Conservation (phyloP, 1,140 invertebrate genomes). For the Lamellibrachia luymesi region DNA sequence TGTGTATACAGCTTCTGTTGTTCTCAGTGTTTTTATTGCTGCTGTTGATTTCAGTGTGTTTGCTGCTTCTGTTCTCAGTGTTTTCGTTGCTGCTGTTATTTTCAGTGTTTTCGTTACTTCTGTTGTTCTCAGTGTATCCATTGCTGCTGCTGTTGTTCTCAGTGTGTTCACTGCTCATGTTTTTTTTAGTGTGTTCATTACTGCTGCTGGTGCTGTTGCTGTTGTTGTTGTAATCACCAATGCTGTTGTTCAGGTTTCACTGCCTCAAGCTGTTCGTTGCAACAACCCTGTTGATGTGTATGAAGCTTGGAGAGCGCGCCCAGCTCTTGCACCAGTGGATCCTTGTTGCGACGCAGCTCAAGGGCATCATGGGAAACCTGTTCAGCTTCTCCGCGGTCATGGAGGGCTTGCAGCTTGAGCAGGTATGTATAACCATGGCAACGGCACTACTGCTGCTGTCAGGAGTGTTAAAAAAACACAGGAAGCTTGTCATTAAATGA, state of each 20-base stretch:
- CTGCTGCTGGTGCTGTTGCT: background rate
- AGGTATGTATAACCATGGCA: conserved; percentile 61
- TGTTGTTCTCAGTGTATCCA: too few species aligned
- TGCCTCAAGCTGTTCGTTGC: conserved; percentile 84
- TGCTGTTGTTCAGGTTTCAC: conserved; percentile 65
- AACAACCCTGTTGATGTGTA: conserved; percentile 80
- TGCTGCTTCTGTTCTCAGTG: background rate
- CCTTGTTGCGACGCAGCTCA: conserved; percentile 84
- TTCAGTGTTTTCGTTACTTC: too few species aligned
- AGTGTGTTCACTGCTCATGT: background rate
- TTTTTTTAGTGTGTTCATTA: background rate
- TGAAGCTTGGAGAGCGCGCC: conserved; percentile 74
- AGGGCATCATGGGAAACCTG: conserved; percentile 85
- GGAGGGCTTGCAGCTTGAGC: conserved; percentile 80
- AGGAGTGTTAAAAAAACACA: too few species aligned
- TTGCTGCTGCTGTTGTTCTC: background rate
- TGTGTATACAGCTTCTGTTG: background rate
- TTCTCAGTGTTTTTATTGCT: background rate
- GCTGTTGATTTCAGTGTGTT: background rate
- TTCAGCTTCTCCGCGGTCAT: conserved; percentile 88
- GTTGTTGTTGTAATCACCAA: background rate
- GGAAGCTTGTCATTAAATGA: too few species aligned
- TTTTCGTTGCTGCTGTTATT: background rate
- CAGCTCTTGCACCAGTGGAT: conserved; percentile 90
- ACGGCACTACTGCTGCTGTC: too few species aligned